phyloP scores from a whole-genome alignment of 2,888 invertebrate genomes.

The Cryptus armator region DNA sequence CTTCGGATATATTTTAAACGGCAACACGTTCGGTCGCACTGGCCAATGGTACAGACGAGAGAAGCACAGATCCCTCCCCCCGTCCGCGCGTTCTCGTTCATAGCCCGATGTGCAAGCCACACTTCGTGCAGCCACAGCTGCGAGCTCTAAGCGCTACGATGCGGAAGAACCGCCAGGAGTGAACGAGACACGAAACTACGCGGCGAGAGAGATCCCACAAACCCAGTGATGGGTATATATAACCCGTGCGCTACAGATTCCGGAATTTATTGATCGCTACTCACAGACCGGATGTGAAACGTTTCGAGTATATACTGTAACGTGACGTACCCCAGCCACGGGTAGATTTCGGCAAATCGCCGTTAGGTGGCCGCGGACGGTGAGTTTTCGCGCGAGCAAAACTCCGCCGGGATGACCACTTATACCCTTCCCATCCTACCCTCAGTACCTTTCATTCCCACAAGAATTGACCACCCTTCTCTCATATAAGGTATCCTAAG shows the following conservation, averaged over 20 bases:
- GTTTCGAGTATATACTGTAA: conserved; percentile 13
- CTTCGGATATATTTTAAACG: conserved; percentile 61
- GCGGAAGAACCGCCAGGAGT: conserved; percentile 42
- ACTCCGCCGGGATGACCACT: too few relatives aligned
- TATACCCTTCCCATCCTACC: too few relatives aligned
- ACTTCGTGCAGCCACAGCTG: conserved; percentile 35
- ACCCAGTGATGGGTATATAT: conserved; percentile 8
- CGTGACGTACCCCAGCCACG: too few relatives aligned
- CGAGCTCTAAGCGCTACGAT: conserved; percentile 44
- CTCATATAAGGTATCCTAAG: too few relatives aligned
- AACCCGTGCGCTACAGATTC: conserved; percentile 32
- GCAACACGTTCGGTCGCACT: conserved; percentile 27
- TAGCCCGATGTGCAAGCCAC: conserved; percentile 27
- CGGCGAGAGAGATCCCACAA: conserved; percentile 22
- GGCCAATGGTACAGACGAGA: background rate
- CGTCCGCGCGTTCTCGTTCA: background rate
- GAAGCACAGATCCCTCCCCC: background rate
- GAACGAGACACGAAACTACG: conserved; percentile 50
- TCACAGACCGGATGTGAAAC: conserved; percentile 16
- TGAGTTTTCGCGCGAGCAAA: too few relatives aligned
- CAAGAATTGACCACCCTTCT: too few relatives aligned
- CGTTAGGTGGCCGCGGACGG: too few relatives aligned
- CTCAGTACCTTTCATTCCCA: too few relatives aligned
- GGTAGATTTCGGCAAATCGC: too few relatives aligned
- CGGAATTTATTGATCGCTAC: conserved; percentile 57